Conservation (phyloP, 1,140 invertebrate genomes). For the Bombus sylvicola region DNA sequence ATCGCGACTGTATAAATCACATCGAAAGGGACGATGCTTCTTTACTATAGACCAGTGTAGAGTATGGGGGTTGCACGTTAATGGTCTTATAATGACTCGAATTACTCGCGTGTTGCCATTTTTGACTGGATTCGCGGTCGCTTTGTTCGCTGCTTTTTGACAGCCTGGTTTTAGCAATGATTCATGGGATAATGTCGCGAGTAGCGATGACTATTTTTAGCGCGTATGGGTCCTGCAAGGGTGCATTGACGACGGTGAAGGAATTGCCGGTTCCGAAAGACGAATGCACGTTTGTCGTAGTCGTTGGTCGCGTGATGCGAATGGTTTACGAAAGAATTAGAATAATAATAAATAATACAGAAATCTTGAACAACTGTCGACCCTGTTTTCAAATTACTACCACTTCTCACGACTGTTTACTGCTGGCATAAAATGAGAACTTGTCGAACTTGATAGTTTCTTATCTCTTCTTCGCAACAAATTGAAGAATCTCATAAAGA, state of each 20-base stretch:
- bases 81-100: constrained; percentile 68
- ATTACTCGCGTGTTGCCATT: constrained; percentile 46
- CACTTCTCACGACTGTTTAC: background rate
- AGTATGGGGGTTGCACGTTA: constrained; percentile 24
- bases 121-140: constrained; percentile 12
- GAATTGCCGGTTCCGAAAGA: background rate
- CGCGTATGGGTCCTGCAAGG: background rate
- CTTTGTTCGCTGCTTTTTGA: background rate
- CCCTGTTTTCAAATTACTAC: background rate
- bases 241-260: background rate
- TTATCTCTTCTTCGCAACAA: background rate
- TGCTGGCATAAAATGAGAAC: background rate
- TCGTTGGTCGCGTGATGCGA: background rate
- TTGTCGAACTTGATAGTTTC: background rate
- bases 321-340: background rate
- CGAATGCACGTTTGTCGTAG: background rate
- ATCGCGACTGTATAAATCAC: background rate
- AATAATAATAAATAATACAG: background rate
- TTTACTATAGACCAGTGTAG: background rate
- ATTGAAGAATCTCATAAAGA: background rate
- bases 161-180: background rate
- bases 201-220: background rate
- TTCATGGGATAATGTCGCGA: background rate
- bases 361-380: background rate
- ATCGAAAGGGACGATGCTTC: background rate